phyloP scores from a whole-genome alignment of 2,888 invertebrate genomes.

The Merodon equestris region DNA sequence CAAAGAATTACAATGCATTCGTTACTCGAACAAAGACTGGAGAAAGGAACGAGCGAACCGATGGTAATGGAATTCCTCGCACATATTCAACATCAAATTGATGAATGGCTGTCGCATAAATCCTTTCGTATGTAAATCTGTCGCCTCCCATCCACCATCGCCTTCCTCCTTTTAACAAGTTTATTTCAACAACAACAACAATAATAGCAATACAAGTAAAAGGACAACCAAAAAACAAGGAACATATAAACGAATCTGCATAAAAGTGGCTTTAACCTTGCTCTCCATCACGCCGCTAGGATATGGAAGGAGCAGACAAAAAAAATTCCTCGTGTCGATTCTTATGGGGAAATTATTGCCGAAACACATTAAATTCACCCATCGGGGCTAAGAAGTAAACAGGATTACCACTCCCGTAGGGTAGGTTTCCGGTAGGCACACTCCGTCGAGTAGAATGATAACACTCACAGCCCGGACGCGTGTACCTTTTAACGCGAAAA shows the following conservation, averaged over 20 bases:
- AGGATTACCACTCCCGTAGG: constrained; percentile 44
- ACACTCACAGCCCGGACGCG: background rate
- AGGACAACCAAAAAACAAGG: constrained; percentile 20
- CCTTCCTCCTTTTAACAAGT: too few species aligned
- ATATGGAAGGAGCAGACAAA: too few species aligned
- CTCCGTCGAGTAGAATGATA: constrained; percentile 17
- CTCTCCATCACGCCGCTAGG: too few species aligned
- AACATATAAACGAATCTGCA: constrained; percentile 62
- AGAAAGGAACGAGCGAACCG: constrained; percentile 2
- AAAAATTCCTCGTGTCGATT: constrained; percentile 49
- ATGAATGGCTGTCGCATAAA: constrained; percentile 68
- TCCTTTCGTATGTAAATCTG: constrained; percentile 67
- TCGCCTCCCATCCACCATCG: background rate
- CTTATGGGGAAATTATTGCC: constrained; percentile 65
- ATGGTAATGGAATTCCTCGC: constrained; percentile 54
- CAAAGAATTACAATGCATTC: constrained; percentile 49
- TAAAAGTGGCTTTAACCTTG: constrained; percentile 62
- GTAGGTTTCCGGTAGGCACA: constrained; percentile 28
- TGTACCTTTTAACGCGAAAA: constrained; percentile 34
- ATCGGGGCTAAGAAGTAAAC: constrained; percentile 59
- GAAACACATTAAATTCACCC: constrained; percentile 65
- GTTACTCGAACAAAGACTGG: background rate
- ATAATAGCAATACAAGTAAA: too few species aligned
- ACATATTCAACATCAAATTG: constrained; percentile 68
- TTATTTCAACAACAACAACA: constrained; percentile 31